These are phyloP conservation scores for Sylvia borin DNA, from an alignment of 2,797 vertebrate species.

Conservation along the genomic window DNA sequence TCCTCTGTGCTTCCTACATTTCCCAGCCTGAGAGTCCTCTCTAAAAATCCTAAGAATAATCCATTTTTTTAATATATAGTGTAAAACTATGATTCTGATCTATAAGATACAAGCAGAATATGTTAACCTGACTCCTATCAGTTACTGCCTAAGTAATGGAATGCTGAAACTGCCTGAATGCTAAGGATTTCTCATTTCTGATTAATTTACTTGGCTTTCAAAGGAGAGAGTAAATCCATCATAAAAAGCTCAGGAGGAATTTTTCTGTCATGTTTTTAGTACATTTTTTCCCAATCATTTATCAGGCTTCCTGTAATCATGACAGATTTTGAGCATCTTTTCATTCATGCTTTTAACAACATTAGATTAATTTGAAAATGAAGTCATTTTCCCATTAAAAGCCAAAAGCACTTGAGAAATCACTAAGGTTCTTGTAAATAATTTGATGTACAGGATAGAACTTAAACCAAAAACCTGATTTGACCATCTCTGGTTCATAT, in stretches of 20 bases:
- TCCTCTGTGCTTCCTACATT: not conserved
- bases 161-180: not conserved
- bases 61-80: not conserved
- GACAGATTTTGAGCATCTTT: not conserved
- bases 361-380: conserved; percentile 11
- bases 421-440: not conserved
- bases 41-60: not conserved
- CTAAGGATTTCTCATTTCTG: not conserved
- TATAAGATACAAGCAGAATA: not conserved
- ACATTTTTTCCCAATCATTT: not conserved
- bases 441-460: not conserved
- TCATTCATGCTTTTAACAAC: not conserved
- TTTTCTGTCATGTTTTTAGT: conserved; percentile 36
- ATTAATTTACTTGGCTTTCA: conserved; percentile 47
- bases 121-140: not conserved
- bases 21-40: not conserved
- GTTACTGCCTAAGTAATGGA: not conserved
- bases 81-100: not conserved
- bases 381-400: not conserved
- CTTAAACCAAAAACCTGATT: not conserved
- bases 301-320: not conserved
- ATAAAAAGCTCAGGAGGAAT: conserved; percentile 2
- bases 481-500: not conserved
- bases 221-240: conserved; percentile 3
- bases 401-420: fast-evolving